These are phyloP conservation scores for Pangasius djambal DNA, from an alignment of 2,797 vertebrate species.

Conservation along the genomic window DNA sequence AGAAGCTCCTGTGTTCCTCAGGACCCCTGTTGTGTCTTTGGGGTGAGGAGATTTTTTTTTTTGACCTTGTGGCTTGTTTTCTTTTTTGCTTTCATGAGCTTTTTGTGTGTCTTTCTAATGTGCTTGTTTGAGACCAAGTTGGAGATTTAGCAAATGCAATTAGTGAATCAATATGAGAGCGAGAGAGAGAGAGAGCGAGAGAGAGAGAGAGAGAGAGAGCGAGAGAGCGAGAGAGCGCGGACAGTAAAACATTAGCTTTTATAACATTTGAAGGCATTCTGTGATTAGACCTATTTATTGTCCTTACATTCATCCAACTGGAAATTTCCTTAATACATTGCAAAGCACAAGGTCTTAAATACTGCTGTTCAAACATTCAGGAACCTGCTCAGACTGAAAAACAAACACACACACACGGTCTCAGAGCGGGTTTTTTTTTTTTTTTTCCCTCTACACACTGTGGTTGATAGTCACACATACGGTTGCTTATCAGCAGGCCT, in stretches of 20 bases:
- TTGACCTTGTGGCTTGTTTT: not conserved
- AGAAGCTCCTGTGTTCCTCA: not conserved
- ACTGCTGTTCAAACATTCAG: conserved; percentile 16
- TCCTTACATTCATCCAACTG: not conserved
- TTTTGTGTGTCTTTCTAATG: not conserved
- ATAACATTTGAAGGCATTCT: not conserved
- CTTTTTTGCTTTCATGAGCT: not conserved
- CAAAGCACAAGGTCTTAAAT: conserved; percentile 15
- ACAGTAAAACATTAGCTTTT: not conserved
- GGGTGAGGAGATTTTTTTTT: not conserved
- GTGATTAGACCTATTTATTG: not conserved
- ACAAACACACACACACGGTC: not conserved
- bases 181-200: not conserved
- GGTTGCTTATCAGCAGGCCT: conserved; percentile 39
- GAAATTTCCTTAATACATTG: not conserved
- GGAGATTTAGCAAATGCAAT: not conserved
- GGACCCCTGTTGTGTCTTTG: not conserved
- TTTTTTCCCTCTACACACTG: not conserved
- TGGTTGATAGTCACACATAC: conserved; percentile 14
- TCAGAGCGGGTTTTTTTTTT: not conserved
- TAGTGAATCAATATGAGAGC: not conserved
- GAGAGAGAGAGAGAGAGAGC: not conserved
- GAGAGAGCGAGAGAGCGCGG: not conserved
- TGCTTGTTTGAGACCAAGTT: not conserved
- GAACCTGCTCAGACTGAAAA: not conserved